Evolutionary conservation across 2,888 invertebrate genomes (phyloP), one percentile per base, ranked within the genome.

Genomic region (Saturnia japonica): DNA sequence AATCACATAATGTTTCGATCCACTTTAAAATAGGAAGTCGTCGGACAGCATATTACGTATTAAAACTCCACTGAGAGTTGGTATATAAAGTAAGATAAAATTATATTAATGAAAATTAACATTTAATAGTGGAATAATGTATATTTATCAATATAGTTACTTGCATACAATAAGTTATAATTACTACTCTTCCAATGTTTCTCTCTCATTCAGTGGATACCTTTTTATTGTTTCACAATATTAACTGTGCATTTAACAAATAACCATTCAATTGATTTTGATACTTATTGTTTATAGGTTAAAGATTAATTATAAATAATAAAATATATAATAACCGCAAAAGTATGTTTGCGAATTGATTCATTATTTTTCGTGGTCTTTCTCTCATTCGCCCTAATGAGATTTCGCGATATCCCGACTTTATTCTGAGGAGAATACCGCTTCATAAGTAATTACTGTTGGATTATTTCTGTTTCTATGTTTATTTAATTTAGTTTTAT

Each of bases 351-450:
- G 71, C 72, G 64, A 74, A 76, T 73, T 74, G 73, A 76, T 82
- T 87, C 87, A 86, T 89, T 88, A 88, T 89, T 89, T 89, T 88
- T 88, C 87, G 88, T 86, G 82, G 84, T 80, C 82, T 77, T 78
- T 80, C 79, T 82, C 85, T 80, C 85, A 81, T 86, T 85, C 78
- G 66, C 76, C 76, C 85, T 88, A 88, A 89, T 88, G 88, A 89
- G 88, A 87, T 87, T 87, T 84, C 77, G 82, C 79, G 85, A 86
- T 87, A 85, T 73, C 1, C 62, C 74, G 72, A 75, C 80, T 74
- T 81, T 79, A 80, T 80, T 78, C 79, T 80, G 79, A 83, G 81
- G 83, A 80, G 78, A 82, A 82, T 80, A 80, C 79, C 76, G 77
- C 76, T 80, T 83, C 79, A 79, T 76, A 74, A 81, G 80, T 82